Conservation (phyloP, 2,888 invertebrate genomes). For the Eupithecia vulgata region DNA sequence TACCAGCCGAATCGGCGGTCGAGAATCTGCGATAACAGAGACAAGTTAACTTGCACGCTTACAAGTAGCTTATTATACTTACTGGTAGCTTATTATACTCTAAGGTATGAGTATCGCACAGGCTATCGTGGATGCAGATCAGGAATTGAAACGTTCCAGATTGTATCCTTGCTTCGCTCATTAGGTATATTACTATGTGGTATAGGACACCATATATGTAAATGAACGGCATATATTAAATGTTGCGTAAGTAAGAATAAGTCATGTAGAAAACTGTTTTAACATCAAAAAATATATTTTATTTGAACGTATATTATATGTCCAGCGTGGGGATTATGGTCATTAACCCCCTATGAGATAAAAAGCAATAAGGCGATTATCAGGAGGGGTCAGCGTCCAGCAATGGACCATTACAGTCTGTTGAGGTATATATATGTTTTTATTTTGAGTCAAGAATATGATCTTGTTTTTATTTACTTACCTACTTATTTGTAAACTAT, state of each 20-base stretch:
- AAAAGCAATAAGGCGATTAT: no score
- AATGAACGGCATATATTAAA: not conserved
- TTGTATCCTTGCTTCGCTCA: constrained; percentile 56
- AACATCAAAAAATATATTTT: no score
- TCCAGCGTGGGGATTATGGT: no score
- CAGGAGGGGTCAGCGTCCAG: no score
- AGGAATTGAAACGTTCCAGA: constrained; percentile 76
- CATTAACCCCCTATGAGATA: no score
- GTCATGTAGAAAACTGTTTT: not conserved
- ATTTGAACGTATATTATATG: no score
- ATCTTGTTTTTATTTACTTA: no score
- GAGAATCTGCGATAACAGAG: constrained; percentile 77
- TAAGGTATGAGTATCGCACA: constrained; percentile 72
- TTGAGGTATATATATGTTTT: no score
- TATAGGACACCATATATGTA: not conserved
- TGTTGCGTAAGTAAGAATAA: not conserved
- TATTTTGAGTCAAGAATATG: not conserved
- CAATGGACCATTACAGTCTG: no score
- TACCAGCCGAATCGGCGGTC: constrained; percentile 70
- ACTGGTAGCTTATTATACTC: constrained; percentile 53
- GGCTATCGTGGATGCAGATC: constrained; percentile 74
- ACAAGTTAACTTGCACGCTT: constrained; percentile 79
- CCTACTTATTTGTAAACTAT: not conserved
- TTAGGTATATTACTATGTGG: constrained; percentile 49
- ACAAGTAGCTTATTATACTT: constrained; percentile 67